Base-by-base conservation (phyloP, 2,888 invertebrate species). In the Listrodromus nycthemerus region DNA sequence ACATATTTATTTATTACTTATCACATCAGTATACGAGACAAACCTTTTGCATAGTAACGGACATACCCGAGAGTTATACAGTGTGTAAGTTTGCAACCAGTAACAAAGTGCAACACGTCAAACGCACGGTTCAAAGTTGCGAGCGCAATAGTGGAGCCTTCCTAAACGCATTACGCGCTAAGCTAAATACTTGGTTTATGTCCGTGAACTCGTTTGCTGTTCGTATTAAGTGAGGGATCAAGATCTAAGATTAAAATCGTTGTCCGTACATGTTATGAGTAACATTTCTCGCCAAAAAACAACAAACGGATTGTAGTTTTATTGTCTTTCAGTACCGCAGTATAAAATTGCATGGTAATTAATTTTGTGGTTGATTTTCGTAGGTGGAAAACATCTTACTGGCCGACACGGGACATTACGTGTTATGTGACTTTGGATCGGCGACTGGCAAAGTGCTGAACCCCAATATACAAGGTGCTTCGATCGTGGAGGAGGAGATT, bases 401-500 rank as follows among this genome's bases (percentile, higher is more conserved):
- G 88, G 96, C 96, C 89, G 97, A 97, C 90, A 95, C 95, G 88
- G 97, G 97, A 58, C 96, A 96, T 93, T 98, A 96, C 93, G 97
- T 98, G 66, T 94, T 98, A 61, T 98, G 98, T 94, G 98, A 98
- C 95, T 98, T 98, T 95, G 98, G 98, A 61, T 98, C 98, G 87
- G 97, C 98, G 19, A 98, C 98, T n/a, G 97, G 96, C 45, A 96
- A 97, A 91, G 94, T 96, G 86, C 94, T 97, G 83, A 96, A 96
- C 94, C 96, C 96, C 0, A 94, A 94, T 80, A 94, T 95, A 84
- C 96, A 96, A 89, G 96, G 96, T 69, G 96, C 96, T 10, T 94
- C 95, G 24, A 92, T 94, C 24, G 96, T 97, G n/a, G 97, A 97
- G 91, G 97, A 98, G 89, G 97, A 97, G 94, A 96, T 98, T 86